Percentiles rank a stretch among this genome's conserved stretches.
phyloP scores from a whole-genome alignment of 2,888 invertebrate genomes.

The Drosophila greeni region DNA sequence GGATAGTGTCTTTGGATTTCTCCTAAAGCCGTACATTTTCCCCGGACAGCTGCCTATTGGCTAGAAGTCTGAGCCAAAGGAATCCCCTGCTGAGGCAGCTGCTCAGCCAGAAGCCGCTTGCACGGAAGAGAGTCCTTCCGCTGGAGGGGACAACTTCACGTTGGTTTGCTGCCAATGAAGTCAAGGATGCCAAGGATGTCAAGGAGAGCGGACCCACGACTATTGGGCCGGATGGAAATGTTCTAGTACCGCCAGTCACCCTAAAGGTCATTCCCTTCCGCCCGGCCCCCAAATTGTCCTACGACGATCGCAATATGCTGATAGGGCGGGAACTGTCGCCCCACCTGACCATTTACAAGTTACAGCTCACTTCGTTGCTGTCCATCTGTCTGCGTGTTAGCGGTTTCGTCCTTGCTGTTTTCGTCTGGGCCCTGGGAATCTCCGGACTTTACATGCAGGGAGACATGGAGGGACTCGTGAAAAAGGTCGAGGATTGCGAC shows the following conservation, averaged over 20 bases:
- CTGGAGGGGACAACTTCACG: background rate
- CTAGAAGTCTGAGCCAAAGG: background rate
- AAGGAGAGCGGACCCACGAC: slow-evolving; percentile 16
- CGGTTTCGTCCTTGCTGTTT: slow-evolving; percentile 42
- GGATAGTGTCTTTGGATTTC: too few species aligned
- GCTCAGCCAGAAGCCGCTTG: background rate
- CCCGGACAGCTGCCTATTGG: slow-evolving; percentile 1
- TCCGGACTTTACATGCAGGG: slow-evolving; percentile 27
- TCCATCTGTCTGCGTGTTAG: slow-evolving; percentile 52
- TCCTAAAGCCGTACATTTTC: too few species aligned
- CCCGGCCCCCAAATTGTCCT: slow-evolving; percentile 10
- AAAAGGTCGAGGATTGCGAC: slow-evolving; percentile 33
- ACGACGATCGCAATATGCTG: slow-evolving; percentile 47
- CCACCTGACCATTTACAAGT: slow-evolving; percentile 51
- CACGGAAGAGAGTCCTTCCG: background rate
- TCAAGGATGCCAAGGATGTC: background rate
- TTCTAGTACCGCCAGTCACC: slow-evolving; percentile 26
- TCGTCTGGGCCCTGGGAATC: slow-evolving; percentile 50
- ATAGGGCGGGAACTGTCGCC: slow-evolving; percentile 51
- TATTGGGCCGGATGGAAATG: slow-evolving; percentile 5
- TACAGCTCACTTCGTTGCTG: slow-evolving; percentile 53
- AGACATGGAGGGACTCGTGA: slow-evolving; percentile 37
- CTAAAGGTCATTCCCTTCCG: slow-evolving; percentile 35
- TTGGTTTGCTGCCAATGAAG: background rate
- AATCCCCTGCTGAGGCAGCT: slow-evolving; percentile 14